These are phyloP conservation scores for Rallus limicola DNA, from an alignment of 2,113 vertebrate species.

Conservation along the genomic window DNA sequence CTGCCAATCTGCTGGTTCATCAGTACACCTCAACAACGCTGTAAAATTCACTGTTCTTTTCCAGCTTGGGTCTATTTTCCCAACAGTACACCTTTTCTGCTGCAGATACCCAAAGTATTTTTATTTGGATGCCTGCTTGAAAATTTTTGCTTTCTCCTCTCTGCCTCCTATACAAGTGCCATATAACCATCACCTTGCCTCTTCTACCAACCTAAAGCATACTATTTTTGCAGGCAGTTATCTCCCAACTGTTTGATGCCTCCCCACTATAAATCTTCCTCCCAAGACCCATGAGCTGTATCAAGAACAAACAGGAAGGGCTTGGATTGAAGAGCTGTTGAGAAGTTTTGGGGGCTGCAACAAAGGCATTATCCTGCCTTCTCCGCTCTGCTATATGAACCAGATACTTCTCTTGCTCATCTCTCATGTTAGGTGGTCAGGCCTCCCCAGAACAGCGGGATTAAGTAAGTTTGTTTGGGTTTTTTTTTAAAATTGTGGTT, in stretches of 20 bases:
- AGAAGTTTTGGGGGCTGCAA: not conserved
- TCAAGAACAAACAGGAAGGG: not conserved
- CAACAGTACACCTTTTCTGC: not conserved
- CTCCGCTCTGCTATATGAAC: fast-evolving
- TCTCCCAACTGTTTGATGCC: not conserved
- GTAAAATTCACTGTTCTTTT: not conserved
- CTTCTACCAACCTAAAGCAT: not conserved
- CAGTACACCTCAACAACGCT: not conserved
- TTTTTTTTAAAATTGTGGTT: not conserved
- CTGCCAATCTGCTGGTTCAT: not conserved
- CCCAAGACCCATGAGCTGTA: not conserved
- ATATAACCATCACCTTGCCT: not conserved
- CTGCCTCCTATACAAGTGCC: not conserved
- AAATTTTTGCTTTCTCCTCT: not conserved
- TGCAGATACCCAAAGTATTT: not conserved
- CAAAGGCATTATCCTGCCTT: not conserved
- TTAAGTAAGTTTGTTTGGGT: not conserved
- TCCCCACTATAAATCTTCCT: not conserved
- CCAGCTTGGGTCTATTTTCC: not conserved
- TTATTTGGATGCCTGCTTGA: not conserved
- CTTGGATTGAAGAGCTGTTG: not conserved
- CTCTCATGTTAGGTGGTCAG: not conserved
- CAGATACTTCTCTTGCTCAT: not conserved
- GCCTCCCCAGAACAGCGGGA: not conserved
- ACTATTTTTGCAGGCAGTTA: not conserved